Evolutionary conservation across 2,113 vertebrate species (phyloP).

Genomic region (Cyrtonyx montezumae): DNA sequence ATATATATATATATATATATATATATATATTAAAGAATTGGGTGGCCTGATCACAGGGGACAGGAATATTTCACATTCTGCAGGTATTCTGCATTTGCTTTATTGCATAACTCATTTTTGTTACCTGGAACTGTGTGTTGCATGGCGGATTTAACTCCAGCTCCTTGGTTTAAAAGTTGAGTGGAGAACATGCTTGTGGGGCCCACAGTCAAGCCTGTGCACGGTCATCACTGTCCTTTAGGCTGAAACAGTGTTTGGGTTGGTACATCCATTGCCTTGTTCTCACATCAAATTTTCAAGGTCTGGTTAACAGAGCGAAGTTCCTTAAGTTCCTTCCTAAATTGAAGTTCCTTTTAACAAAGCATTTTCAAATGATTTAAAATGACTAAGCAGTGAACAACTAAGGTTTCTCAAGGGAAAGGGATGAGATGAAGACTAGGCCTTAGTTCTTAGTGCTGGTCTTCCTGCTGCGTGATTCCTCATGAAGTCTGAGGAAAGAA

Average conservation of each 20-base stretch:
- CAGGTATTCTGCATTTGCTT: not conserved
- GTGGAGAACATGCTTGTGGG: not conserved
- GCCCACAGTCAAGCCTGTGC: not conserved
- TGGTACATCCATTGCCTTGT: not conserved
- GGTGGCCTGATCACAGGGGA: not conserved
- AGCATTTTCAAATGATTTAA: not conserved
- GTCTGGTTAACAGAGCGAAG: not conserved
- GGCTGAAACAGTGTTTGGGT: not conserved
- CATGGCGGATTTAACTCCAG: not conserved
- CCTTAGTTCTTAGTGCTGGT: not conserved
- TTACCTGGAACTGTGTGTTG: not conserved
- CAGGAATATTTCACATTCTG: not conserved
- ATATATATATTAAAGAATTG: not conserved
- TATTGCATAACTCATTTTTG: not conserved
- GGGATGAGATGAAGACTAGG: not conserved
- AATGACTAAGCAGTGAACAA: not conserved
- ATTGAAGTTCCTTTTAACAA: not conserved
- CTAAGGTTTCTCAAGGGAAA: not conserved
- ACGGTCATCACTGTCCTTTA: not conserved
- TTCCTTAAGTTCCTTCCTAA: too few species aligned
- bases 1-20: too few species aligned
- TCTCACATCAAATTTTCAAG: not conserved
- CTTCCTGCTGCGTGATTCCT: not conserved
- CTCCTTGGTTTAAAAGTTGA: not conserved
- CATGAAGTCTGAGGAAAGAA: not conserved